phyloP scores from a whole-genome alignment of 2,888 invertebrate genomes.

The Noctua janthina region DNA sequence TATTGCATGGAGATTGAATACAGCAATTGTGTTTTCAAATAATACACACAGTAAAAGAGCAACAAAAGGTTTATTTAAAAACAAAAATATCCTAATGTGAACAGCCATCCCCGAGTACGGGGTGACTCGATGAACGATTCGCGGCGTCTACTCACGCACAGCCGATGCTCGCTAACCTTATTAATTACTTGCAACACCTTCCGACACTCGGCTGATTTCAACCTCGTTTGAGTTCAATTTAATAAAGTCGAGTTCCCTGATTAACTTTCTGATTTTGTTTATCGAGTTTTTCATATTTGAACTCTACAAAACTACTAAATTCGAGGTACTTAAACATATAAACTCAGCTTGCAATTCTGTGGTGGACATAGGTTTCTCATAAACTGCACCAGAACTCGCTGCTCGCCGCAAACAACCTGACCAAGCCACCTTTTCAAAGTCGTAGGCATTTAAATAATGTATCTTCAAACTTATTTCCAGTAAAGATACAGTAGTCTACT shows the following conservation, averaged over 20 bases:
- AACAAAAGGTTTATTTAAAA: background rate
- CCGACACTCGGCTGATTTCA: constrained; percentile 46
- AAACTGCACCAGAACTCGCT: background rate
- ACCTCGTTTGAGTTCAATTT: constrained; percentile 35
- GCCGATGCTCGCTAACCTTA: constrained; percentile 58
- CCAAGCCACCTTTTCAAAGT: background rate
- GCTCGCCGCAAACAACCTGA: background rate
- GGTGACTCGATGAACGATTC: constrained; percentile 62
- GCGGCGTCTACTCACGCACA: constrained; percentile 55
- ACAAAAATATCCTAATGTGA: constrained; percentile 38
- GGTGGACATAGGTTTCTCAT: background rate
- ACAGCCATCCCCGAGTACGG: constrained; percentile 28
- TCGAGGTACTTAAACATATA: background rate
- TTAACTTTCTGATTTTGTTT: constrained; percentile 43
- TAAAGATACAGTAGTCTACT: background rate
- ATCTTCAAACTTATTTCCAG: background rate
- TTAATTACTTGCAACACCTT: constrained; percentile 65
- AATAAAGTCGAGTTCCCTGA: constrained; percentile 30
- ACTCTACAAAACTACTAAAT: background rate
- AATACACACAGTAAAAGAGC: background rate
- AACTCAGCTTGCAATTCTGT: background rate
- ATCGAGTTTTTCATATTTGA: background rate
- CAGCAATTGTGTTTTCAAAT: background rate
- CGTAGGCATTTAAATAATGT: background rate
- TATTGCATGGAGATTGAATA: background rate